phyloP scores from a whole-genome alignment of 2,113 vertebrate species.

The Actinemys pallida region DNA sequence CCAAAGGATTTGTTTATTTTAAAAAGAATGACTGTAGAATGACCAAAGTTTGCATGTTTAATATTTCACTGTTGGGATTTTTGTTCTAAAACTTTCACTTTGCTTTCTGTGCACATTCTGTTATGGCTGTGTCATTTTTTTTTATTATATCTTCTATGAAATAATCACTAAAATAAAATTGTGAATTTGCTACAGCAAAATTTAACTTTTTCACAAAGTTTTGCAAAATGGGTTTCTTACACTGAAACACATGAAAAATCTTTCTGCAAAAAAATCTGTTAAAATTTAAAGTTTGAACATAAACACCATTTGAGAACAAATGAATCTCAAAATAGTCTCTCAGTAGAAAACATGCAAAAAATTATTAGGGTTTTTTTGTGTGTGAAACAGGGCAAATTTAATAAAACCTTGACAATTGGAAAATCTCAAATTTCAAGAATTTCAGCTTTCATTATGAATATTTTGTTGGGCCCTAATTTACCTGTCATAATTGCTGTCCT shows the following conservation, averaged over 20 bases:
- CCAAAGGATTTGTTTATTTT: conserved; percentile 1
- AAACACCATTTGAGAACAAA: conserved; percentile 27
- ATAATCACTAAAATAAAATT: not conserved
- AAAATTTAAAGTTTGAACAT: not conserved
- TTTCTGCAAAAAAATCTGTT: conserved; percentile 34
- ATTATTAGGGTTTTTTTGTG: not conserved
- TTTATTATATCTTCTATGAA: not conserved
- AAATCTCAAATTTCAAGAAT: not conserved
- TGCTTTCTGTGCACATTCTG: not conserved
- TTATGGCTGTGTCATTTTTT: not conserved
- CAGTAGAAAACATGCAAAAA: not conserved
- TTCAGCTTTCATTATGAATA: not conserved
- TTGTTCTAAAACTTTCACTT: conserved; percentile 20
- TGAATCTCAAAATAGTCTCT: not conserved
- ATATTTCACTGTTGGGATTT: not conserved
- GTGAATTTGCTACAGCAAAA: not conserved
- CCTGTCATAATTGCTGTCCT: not conserved
- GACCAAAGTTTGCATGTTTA: conserved; percentile 7
- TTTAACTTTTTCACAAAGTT: not conserved
- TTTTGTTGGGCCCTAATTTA: not conserved
- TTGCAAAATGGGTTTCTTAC: not conserved
- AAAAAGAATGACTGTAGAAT: not conserved
- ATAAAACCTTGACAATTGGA: not conserved
- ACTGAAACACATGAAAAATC: not conserved
- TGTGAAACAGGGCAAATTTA: conserved; percentile 39